These are phyloP conservation scores for Heterohyrax brucei DNA, from an alignment of 2,797 vertebrate genomes.

Conservation along the genomic window DNA sequence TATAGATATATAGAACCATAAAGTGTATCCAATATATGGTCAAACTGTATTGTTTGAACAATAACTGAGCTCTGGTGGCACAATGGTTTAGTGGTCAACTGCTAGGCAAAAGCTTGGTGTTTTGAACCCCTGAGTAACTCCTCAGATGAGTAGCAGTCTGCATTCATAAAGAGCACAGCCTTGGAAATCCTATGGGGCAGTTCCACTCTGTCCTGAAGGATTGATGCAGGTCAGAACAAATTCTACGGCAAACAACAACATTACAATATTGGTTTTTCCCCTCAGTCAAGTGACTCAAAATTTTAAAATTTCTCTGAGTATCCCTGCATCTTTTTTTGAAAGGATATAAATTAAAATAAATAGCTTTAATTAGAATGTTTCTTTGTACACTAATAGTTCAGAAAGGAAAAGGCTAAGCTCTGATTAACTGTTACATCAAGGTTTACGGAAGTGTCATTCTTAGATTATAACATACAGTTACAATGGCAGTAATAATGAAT, in stretches of 20 bases:
- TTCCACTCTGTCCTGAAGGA: neutral
- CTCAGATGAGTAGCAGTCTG: neutral
- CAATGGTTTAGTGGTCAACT: neutral
- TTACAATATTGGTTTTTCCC: conserved; percentile 41
- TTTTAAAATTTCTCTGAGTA: conserved; percentile 71
- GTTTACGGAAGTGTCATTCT: conserved; percentile 77
- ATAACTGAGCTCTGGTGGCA: neutral
- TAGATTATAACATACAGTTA: conserved; percentile 1
- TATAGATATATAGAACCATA: too few species aligned
- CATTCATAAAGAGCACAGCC: neutral
- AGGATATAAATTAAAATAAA: conserved; percentile 67
- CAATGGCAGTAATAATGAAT: too few species aligned
- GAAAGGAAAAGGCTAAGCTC: conserved; percentile 66
- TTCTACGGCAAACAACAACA: neutral
- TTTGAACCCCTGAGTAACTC: neutral
- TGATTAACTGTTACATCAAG: conserved; percentile 72
- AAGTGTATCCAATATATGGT: too few species aligned
- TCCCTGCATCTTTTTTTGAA: conserved; percentile 62
- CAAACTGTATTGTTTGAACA: conserved; percentile 10
- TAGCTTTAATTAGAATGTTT: conserved; percentile 64
- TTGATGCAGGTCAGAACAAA: neutral
- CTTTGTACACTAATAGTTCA: conserved; percentile 62
- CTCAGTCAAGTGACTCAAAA: conserved; percentile 60
- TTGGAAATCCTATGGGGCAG: neutral
- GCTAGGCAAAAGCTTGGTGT: neutral